phyloP scores from a whole-genome alignment of 2,888 invertebrate genomes.

The Panopea generosa region DNA sequence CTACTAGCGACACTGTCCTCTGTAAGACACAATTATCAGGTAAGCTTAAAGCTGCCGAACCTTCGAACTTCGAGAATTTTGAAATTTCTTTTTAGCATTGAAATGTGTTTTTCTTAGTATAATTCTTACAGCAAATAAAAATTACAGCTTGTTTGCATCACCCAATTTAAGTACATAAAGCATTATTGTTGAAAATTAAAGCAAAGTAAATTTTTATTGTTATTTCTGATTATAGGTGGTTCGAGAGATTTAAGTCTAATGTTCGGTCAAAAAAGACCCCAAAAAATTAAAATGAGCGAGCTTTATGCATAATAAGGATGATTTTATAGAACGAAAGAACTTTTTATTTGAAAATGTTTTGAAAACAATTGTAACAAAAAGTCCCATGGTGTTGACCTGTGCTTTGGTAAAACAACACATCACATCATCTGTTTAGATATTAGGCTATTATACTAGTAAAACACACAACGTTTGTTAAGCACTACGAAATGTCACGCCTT shows the following conservation, averaged over 20 bases:
- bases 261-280: constrained; percentile 11
- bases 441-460: constrained; percentile 2
- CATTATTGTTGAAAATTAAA: not conserved
- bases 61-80: too few relatives aligned
- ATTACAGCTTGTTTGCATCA: constrained; percentile 8
- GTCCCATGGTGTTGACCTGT: not conserved
- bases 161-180: not conserved
- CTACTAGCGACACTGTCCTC: too few relatives aligned
- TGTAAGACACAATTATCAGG: too few relatives aligned
- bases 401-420: not conserved
- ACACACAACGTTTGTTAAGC: constrained; percentile 5
- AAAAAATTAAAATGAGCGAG: constrained; percentile 13
- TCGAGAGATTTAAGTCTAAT: constrained; percentile 12
- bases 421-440: too few relatives aligned
- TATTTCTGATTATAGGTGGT: too few relatives aligned
- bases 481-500: constrained; percentile 7
- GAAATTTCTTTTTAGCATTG: too few relatives aligned
- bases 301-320: constrained; percentile 13
- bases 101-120: not conserved
- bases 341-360: constrained; percentile 6
- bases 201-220: too few relatives aligned
- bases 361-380: constrained; percentile 5
- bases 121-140: not conserved
- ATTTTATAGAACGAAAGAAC: constrained; percentile 8
- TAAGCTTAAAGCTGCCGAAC: too few relatives aligned